Conservation (phyloP, 2,797 vertebrate genomes). For the Periparus ater region DNA sequence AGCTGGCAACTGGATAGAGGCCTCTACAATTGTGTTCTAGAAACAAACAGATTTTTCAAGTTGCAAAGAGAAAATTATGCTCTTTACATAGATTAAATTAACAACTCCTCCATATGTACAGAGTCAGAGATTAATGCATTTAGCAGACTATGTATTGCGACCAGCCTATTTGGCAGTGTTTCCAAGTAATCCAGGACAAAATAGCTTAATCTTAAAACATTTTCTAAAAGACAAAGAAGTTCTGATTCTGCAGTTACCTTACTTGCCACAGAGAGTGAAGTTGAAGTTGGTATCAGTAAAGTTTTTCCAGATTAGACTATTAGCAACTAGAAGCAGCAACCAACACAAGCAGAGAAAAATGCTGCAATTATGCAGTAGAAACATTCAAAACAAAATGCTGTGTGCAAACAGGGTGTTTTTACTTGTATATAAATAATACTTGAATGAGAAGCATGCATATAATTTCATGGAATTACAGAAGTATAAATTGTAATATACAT, state of each 20-base stretch:
- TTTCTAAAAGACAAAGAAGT: background rate
- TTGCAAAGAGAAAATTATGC: background rate
- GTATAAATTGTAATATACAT: background rate
- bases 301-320: background rate
- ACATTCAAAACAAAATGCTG: background rate
- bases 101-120: background rate
- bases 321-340: background rate
- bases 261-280: background rate
- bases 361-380: background rate
- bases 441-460: background rate
- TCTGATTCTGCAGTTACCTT: background rate
- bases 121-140: background rate
- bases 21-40: slow-evolving; percentile 91
- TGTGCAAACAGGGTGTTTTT: background rate
- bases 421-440: background rate
- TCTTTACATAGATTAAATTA: background rate
- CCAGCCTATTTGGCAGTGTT: background rate
- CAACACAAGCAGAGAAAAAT: background rate
- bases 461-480: background rate
- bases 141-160: background rate
- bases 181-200: background rate
- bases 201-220: background rate
- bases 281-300: background rate
- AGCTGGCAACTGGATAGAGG: slow-evolving; percentile 92
- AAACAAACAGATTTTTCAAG: background rate